Conservation (phyloP, 2,888 invertebrate genomes). For the Tachystola acroxantha region DNA sequence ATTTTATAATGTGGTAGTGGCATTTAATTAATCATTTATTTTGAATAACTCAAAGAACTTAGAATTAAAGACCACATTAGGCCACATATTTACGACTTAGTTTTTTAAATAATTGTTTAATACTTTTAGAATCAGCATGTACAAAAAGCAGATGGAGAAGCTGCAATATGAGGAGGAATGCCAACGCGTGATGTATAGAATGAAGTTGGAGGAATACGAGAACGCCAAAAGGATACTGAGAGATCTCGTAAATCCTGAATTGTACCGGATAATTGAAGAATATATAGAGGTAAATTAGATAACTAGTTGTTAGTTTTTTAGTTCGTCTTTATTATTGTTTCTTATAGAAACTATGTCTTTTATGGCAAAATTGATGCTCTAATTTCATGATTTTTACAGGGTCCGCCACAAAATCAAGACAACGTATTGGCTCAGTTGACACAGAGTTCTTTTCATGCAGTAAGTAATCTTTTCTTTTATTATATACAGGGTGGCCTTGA, state of each 20-base stretch:
- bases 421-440: conserved; percentile 15
- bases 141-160: conserved; percentile 27
- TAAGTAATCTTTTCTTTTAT: conserved; percentile 15
- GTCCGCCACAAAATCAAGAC: conserved; percentile 19
- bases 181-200: conserved; percentile 24
- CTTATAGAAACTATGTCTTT: too few relatives aligned
- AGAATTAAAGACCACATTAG: background rate
- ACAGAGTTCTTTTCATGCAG: conserved; percentile 18
- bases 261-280: conserved; percentile 31
- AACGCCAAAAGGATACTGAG: conserved; percentile 22
- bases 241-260: conserved; percentile 21
- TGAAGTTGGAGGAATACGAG: conserved; percentile 31
- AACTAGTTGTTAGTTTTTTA: too few relatives aligned
- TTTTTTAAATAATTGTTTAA: background rate
- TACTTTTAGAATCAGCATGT: conserved; percentile 38
- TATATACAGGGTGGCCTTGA: too few relatives aligned
- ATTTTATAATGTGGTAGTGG: conserved; percentile 1
- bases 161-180: conserved; percentile 33
- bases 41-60: too few relatives aligned
- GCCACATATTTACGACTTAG: background rate
- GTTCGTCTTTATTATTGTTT: too few relatives aligned
- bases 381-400: too few relatives aligned
- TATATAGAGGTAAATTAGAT: conserved; percentile 39
- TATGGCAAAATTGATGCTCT: too few relatives aligned
- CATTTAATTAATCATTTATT: background rate